Evolutionary conservation across 1,140 invertebrate genomes (phyloP).

Genomic region (Trypoxylus dichotomus): DNA sequence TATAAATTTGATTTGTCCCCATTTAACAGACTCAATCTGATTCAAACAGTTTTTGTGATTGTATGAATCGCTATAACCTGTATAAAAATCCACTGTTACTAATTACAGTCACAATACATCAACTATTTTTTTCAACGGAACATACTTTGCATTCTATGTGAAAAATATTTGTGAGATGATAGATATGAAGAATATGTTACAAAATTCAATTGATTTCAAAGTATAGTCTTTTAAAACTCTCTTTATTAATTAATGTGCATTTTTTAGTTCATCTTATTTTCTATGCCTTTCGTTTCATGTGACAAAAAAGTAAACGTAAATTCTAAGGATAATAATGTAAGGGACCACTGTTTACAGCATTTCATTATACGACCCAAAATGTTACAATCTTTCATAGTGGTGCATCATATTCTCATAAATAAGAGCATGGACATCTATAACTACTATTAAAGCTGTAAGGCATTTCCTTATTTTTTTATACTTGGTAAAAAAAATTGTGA

Average conservation of each 20-base stretch:
- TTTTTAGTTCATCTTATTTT: conserved; percentile 10
- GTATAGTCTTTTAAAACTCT: neutral
- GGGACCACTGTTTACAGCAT: neutral
- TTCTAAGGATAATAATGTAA: neutral
- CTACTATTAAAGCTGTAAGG: too few relatives aligned
- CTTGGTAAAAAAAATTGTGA: too few relatives aligned
- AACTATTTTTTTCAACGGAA: too few relatives aligned
- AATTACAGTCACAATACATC: too few relatives aligned
- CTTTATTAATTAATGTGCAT: neutral
- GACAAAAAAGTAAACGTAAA: neutral
- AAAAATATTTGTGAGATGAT: neutral
- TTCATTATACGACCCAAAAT: neutral
- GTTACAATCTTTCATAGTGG: neutral
- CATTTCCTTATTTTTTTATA: too few relatives aligned
- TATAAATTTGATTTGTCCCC: too few relatives aligned
- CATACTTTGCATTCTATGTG: neutral
- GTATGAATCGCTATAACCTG: too few relatives aligned
- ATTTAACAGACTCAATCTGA: too few relatives aligned
- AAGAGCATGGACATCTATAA: too few relatives aligned
- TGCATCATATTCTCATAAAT: neutral
- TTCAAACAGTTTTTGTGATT: neutral
- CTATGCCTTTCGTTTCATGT: neutral
- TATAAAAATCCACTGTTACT: too few relatives aligned
- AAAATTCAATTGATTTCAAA: neutral
- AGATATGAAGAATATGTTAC: neutral